A percentile compares a stretch with the other conserved stretches of the same genome.
Evolutionary conservation across 2,888 invertebrate genomes (phyloP).

Genomic region (Drosophila pegasa): DNA sequence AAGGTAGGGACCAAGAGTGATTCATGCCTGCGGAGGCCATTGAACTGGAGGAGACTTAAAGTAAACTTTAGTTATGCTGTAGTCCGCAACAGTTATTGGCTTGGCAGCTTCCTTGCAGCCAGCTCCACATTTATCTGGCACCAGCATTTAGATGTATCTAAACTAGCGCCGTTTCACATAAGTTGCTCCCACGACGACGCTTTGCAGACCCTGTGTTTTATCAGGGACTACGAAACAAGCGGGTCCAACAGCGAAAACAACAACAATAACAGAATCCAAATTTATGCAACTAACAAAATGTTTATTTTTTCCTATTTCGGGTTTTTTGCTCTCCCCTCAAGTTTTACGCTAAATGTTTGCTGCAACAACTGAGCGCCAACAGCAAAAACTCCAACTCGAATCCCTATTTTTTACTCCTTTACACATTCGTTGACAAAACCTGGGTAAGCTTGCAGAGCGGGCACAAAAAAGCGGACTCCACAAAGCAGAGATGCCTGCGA

Average conservation of each 20-base stretch:
- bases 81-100: slow-evolving; percentile 2
- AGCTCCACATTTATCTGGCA: slow-evolving; percentile 13
- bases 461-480: slow-evolving; percentile 29
- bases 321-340: slow-evolving; percentile 13
- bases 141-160: slow-evolving; percentile 31
- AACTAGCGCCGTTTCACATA: slow-evolving; percentile 52
- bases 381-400: slow-evolving; percentile 23
- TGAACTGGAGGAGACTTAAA: slow-evolving; percentile 40
- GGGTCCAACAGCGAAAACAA: slow-evolving; percentile 28
- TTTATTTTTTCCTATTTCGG: slow-evolving; percentile 34
- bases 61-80: slow-evolving; percentile 1
- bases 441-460: slow-evolving; percentile 53
- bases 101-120: slow-evolving; percentile 1
- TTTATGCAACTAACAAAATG: slow-evolving; percentile 77
- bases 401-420: slow-evolving; percentile 34
- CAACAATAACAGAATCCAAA: slow-evolving; percentile 57
- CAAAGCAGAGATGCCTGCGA: slow-evolving; percentile 19
- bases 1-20: slow-evolving; percentile 18
- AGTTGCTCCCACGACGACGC: slow-evolving; percentile 76
- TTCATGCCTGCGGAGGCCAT: slow-evolving; percentile 39
- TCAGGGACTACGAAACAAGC: slow-evolving; percentile 48
- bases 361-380: slow-evolving; percentile 28
- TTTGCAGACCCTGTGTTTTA: slow-evolving; percentile 67
- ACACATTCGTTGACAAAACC: slow-evolving; percentile 19
- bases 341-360: slow-evolving; percentile 63